Evolutionary conservation across 2,888 invertebrate genomes (phyloP).

Genomic region (Rhingia campestris): DNA sequence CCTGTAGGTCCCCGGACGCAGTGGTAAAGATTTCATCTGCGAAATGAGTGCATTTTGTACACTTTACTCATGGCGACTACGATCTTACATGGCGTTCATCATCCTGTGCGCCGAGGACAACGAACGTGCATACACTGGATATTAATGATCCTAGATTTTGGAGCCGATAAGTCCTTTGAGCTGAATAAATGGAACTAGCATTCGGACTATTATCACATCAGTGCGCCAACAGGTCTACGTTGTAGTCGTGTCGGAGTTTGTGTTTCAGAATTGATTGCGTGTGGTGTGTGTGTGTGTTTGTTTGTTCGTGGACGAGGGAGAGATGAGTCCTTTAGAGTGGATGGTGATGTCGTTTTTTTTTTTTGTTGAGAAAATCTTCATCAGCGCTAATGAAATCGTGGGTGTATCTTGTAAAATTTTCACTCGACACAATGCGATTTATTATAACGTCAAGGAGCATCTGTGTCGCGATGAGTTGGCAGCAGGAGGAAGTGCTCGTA

Average conservation of each 20-base stretch:
- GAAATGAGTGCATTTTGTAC: slow-evolving; percentile 71
- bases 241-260: slow-evolving; percentile 27
- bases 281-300: slow-evolving; percentile 66
- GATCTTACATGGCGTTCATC: slow-evolving; percentile 70
- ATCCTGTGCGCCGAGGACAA: slow-evolving; percentile 65
- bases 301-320: neutral
- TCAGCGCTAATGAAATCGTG: slow-evolving; percentile 59
- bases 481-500: slow-evolving; percentile 19
- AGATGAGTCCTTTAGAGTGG: slow-evolving; percentile 25
- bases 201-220: slow-evolving; percentile 70
- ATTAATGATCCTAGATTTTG: slow-evolving; percentile 67
- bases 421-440: slow-evolving; percentile 49
- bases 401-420: slow-evolving; percentile 62
- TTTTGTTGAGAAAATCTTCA: slow-evolving; percentile 10
- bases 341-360: neutral
- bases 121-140: slow-evolving; percentile 42
- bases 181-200: slow-evolving; percentile 60
- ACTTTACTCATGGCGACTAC: slow-evolving; percentile 67
- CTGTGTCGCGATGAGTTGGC: slow-evolving; percentile 47
- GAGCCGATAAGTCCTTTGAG: slow-evolving; percentile 65
- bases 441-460: slow-evolving; percentile 58
- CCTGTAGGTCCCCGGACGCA: neutral
- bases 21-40: slow-evolving; percentile 55
- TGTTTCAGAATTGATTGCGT: slow-evolving; percentile 12
- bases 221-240: slow-evolving; percentile 59